Base-by-base conservation (phyloP, 2,797 vertebrate genomes). In the Fringilla coelebs region DNA sequence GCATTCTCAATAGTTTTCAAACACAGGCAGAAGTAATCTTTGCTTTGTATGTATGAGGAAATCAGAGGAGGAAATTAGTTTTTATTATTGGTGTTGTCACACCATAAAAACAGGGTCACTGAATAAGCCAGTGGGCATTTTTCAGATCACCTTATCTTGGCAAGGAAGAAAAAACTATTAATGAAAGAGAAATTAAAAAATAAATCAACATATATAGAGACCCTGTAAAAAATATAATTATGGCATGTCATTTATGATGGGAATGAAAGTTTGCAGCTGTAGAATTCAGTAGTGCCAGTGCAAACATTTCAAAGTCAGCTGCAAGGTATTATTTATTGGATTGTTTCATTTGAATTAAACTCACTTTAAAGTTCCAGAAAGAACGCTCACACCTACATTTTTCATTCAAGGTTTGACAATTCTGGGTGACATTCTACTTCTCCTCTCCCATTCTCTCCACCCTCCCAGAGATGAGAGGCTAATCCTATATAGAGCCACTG, bases 301-400 rank as follows among this genome's bases (percentile, higher is more conserved):
- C 0, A 19, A 95, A 78, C 90, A 88, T 95, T 95, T 97, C 85
- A 94, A 94, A 97, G 94, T 96, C 92, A 96, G 81, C 85, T 77
- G 72, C 68, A 67, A 93, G 81, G 77, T 87, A 75, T 96, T 97
- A 97, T 96, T 96, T 96, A 96, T 97, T 93, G 78, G 81, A 58
- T 85, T 91, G 87, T 96, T 96, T 96, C 86, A 93, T 96, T 92
- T 96, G 94, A 97, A 96, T 96, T 95, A 95, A 95, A 93, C 78
- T 95, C 74, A 68, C 82, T 96, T 96, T 95, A 91, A 96, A 95
- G 76, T 94, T 97, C 79, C 80, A 95, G 93, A 90, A 95, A 86
- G 93, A 90, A 62, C 0, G 0, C 57, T 92, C 81, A 71, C 61
- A 77, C 63, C 28, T 74, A 83, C 89, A 97, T 97, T 95, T 95